Evolutionary conservation across 1,140 invertebrate genomes (phyloP), one percentile per base, ranked within the genome.

Genomic region (Zaprionus capensis): DNA sequence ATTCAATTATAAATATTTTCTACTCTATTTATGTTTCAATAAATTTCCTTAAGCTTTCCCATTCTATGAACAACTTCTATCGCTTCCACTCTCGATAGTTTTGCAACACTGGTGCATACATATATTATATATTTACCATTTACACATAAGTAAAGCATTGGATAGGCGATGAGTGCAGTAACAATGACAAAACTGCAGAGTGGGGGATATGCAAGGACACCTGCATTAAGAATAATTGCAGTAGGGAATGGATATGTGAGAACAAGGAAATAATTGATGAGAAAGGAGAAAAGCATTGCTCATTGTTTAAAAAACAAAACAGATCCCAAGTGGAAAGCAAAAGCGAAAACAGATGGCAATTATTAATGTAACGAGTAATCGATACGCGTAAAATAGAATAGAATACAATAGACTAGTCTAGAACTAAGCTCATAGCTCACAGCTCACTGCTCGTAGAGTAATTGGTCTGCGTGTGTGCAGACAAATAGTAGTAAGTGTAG

Each of bases 221-320:
- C n/a, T 44, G 38, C 15, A 44, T 44, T 1, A n/a, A 9, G 41
- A 17, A 20, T 46, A 17, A 46, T 11, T 46, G 41, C 46, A 51
- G 46, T 38, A 53, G 73, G 15, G 24, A 56, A 56, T 15, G 24
- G 1, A 46, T 46, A 46, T 56, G n/a, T 26, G 11, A 15, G 34
- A 34, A 41, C 20, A 53, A 34, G 26, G 5, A 63, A 51, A 68
- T 20, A 36, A 51, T n/a, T 20, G 26, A 49, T 3, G 11, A 57
- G 24, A 53, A 46, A 53, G 65, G 38, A 63, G 59, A 44, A 76
- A 66, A 81, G 72, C 62, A 49, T 76, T 87, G 84, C 84, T 87
- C 85, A 87, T 88, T 87, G 84, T 87, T 87, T 87, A 53, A 63
- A 84, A 88, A 88, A 88, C 81, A 88, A 22, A 67, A 71, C 49